A percentile compares a stretch with the other conserved stretches of the same genome.
Conservation (phyloP, 2,113 vertebrate genomes). For the Picathartes gymnocephalus region DNA sequence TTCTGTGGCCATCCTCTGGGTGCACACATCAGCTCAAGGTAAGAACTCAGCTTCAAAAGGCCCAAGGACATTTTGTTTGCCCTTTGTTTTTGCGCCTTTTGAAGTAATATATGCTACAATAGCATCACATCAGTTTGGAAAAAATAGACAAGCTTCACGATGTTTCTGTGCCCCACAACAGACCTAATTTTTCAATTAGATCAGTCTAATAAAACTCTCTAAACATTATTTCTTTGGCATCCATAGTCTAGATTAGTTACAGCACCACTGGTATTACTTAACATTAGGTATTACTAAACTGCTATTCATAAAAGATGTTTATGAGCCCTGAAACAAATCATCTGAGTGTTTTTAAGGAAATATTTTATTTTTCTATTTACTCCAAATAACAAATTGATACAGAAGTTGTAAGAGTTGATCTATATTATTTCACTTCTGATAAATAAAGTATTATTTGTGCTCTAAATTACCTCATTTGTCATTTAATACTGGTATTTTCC, state of each 20-base stretch:
- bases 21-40: not conserved
- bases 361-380: constrained; percentile 25
- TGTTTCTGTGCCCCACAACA: not conserved
- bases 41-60: not conserved
- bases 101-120: not conserved
- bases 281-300: not conserved
- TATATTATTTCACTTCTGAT: not conserved
- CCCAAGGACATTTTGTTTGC: not conserved
- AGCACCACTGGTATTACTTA: not conserved
- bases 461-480: not conserved
- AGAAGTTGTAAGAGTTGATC: not conserved
- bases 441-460: not conserved
- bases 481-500: constrained; percentile 9
- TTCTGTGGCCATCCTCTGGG: not conserved
- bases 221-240: not conserved
- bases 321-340: not conserved
- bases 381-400: not conserved
- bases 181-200: not conserved
- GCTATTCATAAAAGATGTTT: constrained; percentile 8
- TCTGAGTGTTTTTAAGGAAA: not conserved
- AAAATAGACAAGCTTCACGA: not conserved
- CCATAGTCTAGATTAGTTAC: not conserved
- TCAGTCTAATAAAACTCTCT: not conserved
- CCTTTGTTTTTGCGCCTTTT: not conserved
- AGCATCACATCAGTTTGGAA: not conserved